Percentiles rank a stretch among this genome's conserved stretches.
Evolutionary conservation across 2,797 vertebrate species (phyloP).

Genomic region (Argya squamiceps): DNA sequence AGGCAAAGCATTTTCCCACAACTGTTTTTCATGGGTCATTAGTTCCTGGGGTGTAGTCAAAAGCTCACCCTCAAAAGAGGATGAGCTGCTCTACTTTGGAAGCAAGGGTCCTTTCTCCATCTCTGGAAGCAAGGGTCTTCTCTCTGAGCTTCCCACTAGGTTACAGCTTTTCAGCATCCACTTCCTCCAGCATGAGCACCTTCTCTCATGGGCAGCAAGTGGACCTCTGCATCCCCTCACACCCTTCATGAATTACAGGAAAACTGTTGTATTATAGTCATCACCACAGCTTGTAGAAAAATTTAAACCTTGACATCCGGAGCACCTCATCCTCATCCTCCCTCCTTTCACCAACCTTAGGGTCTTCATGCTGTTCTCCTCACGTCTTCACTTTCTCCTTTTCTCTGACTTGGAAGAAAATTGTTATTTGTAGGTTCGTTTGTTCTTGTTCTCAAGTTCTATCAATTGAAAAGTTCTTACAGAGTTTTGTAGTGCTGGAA

Average conservation of each 20-base stretch:
- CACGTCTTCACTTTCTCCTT: neutral
- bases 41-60: neutral
- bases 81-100: neutral
- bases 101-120: neutral
- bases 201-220: neutral
- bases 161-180: neutral
- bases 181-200: neutral
- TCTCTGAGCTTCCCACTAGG: neutral
- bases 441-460: neutral
- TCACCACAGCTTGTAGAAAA: neutral
- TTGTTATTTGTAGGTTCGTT: neutral
- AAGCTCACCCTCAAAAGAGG: neutral
- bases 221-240: neutral
- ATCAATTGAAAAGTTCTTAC: neutral
- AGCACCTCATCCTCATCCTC: neutral
- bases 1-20: neutral
- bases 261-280: neutral
- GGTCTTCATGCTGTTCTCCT: neutral
- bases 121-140: neutral
- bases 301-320: accelerated
- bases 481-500: neutral
- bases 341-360: neutral
- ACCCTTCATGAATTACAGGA: neutral
- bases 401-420: neutral
- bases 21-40: neutral